Percentiles rank a stretch among this genome's conserved stretches.
Conservation (phyloP, 2,113 vertebrate species). For the Macrotus californicus region DNA sequence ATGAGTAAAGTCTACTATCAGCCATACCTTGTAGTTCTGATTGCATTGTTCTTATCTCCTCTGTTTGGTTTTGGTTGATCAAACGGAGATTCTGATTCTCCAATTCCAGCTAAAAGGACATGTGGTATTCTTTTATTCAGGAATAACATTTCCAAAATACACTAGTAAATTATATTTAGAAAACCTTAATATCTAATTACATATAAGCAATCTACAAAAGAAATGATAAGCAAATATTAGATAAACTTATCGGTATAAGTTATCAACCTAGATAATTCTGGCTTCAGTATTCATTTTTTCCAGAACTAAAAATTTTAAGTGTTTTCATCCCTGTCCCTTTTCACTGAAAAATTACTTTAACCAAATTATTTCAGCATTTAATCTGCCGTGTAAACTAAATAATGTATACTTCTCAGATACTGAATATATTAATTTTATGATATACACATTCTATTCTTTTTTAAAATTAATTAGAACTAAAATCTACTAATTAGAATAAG, state of each 20-base stretch:
- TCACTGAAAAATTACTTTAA: constrained; percentile 33
- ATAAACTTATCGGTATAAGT: background rate
- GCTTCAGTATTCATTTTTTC: constrained; percentile 12
- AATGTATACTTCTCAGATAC: background rate
- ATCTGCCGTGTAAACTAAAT: background rate
- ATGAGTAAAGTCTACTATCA: background rate
- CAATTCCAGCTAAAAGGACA: constrained; percentile 89
- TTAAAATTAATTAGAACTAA: constrained; percentile 35
- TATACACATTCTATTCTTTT: background rate
- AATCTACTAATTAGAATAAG: background rate
- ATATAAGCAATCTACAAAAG: constrained; percentile 10
- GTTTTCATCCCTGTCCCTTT: background rate
- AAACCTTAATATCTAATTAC: background rate
- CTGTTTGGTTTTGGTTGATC: constrained; percentile 89
- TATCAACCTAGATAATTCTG: background rate
- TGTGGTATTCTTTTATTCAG: constrained; percentile 44
- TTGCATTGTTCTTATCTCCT: constrained; percentile 89
- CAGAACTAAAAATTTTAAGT: constrained; percentile 15
- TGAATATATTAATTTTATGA: constrained; percentile 20
- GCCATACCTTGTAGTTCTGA: constrained; percentile 78
- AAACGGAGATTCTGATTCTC: constrained; percentile 92
- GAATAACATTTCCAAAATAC: constrained; percentile 35
- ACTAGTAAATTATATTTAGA: constrained; percentile 4
- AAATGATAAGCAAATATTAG: constrained; percentile 1
- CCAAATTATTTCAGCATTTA: constrained; percentile 32